Evolutionary conservation across 2,113 vertebrate species (phyloP).

Genomic region (Crotalus horridus): DNA sequence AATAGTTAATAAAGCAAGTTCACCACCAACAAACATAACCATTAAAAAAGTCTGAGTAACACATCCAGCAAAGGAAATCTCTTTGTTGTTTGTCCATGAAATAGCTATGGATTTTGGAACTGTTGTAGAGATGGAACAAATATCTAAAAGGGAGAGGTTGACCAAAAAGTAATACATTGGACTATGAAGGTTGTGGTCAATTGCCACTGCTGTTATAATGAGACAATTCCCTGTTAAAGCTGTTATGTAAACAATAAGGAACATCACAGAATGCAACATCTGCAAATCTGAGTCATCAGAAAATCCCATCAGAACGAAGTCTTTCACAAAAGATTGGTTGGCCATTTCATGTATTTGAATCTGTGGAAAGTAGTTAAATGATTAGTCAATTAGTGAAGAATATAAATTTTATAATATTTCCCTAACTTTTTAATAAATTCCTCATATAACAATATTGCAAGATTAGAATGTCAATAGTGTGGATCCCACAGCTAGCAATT

Average conservation of each 20-base stretch:
- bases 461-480: too few species aligned
- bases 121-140: neutral
- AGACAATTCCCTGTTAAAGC: neutral
- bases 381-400: neutral
- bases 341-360: neutral
- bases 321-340: neutral
- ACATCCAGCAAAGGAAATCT: neutral
- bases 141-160: neutral
- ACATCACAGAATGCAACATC: neutral
- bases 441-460: too few species aligned
- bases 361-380: neutral
- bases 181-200: neutral
- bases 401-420: neutral
- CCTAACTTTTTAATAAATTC: too few species aligned
- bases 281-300: neutral
- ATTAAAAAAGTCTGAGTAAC: neutral
- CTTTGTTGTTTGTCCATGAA: neutral
- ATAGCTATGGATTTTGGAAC: neutral
- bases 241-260: neutral
- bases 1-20: neutral
- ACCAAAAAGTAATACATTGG: neutral
- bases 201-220: neutral
- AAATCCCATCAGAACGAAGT: neutral
- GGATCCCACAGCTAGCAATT: too few species aligned
- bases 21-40: neutral